phyloP scores from a whole-genome alignment of 1,140 invertebrate genomes.

The Caenorhabditis inopinata region DNA sequence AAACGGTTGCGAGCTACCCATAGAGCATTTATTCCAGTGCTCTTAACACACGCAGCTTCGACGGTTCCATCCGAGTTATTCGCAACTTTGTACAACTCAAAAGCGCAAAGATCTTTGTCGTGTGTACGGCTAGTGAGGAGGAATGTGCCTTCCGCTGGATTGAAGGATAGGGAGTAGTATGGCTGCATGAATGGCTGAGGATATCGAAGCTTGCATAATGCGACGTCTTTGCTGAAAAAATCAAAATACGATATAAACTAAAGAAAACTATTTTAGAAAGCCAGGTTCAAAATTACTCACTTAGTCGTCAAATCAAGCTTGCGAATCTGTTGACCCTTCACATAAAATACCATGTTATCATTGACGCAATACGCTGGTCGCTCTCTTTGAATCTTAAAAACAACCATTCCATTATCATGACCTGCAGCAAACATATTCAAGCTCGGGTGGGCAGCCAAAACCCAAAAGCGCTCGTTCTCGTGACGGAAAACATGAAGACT shows the following conservation, averaged over 20 bases:
- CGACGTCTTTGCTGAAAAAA: slow-evolving; percentile 80
- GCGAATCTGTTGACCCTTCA: slow-evolving; percentile 88
- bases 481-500: slow-evolving; percentile 88
- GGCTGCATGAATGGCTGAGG: slow-evolving; percentile 68
- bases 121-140: slow-evolving; percentile 77
- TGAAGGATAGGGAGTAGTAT: slow-evolving; percentile 80
- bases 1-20: slow-evolving; percentile 98
- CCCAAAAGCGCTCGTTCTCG: slow-evolving; percentile 96
- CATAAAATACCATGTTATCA: slow-evolving; percentile 90
- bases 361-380: slow-evolving; percentile 90
- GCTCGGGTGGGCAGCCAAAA: slow-evolving; percentile 81
- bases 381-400: slow-evolving; percentile 86
- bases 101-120: slow-evolving; percentile 83
- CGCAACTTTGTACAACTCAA: slow-evolving; percentile 84
- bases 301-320: slow-evolving; percentile 83
- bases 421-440: slow-evolving; percentile 76
- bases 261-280: no score
- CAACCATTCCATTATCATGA: slow-evolving; percentile 89
- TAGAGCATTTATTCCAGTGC: slow-evolving; percentile 85
- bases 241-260: no score
- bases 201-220: slow-evolving; percentile 87
- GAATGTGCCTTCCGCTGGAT: slow-evolving; percentile 88
- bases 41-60: slow-evolving; percentile 68
- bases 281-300: slow-evolving; percentile 45
- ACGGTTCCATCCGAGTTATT: slow-evolving; percentile 23